Base-by-base conservation (phyloP, 2,888 invertebrate genomes). In the Dynastes tityus region DNA sequence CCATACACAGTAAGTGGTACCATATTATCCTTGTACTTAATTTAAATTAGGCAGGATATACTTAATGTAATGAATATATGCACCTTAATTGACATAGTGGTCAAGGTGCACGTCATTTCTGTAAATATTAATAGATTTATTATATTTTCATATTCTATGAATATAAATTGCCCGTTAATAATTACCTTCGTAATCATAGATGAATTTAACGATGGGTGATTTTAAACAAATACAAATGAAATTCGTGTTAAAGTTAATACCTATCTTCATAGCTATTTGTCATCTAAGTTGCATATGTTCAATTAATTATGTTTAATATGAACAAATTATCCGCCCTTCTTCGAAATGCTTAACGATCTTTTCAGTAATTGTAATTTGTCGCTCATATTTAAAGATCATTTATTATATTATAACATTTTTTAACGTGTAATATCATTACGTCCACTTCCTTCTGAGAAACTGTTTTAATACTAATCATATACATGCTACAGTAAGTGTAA, bases 61-160 rank as follows among this genome's bases (percentile, higher is more conserved):
- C 49, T 29, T 68, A 68, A 68, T 51, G 29, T 1, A 11, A 51
- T 45, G 27, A 9, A 68, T 51, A 68, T 22, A 63, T n/a, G 63
- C 29, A 63, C 29, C 45, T 11, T 68, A 49, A 49, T 49, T 29
- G 29, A 51, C 22, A 22, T n/a, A 22, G 37, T 40, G 53, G 9
- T 58, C 71, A 71, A 58, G 71, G 55, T 71, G 71, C 40, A 22
- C 37, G 55, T 55, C 2, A 9, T 71, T 58, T 55, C 71, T 37
- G 55, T 58, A 71, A 71, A 71, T 71, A 71, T 55, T 58, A 71
- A 58, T 71, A 55, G 37, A 71, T 71, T 71, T 53, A 71, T 71
- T 58, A 71, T 55, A 37, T 58, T 71, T 37, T 58, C 51, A 71
- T 71, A 58, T 71, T 71, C 37, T 53, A 71, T 71, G 71, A 71